Base-by-base conservation (phyloP, 2,113 vertebrate genomes). In the Ophthalmolycus amberensis region DNA sequence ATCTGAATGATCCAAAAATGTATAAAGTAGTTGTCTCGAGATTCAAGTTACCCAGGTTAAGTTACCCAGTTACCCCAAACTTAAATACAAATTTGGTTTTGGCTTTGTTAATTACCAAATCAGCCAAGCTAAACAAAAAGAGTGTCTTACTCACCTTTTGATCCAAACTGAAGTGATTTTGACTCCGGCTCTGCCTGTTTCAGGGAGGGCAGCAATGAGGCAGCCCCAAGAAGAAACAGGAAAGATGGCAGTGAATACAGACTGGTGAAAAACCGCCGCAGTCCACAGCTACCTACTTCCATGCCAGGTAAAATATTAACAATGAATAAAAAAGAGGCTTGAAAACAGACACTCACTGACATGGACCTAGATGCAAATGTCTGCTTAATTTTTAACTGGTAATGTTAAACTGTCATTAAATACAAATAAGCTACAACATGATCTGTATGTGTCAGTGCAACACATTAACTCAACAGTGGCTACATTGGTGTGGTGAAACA, bases 231-330 rank as follows among this genome's bases (percentile, higher is more conserved):
- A 85, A 91, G 90, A 81, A 92, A 80, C 79, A 94, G 96, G 83
- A 99, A 97, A 93, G 98, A 99, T 79, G 96, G 96, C 85, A 97
- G 92, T 58, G 98, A 99, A 82, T 98, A 97, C 91, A 96, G 97
- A 87, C 95, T 97, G 92, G 96, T 96, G 95, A 95, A 97, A 88
- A 97, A 92, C 90, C 96, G 97, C 75, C 96, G 97, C 91, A 97
- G 95, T 79, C 92, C 79, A 5, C 96, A 97, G 71, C 67, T 96
- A 6, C 94, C 95, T 77, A 93, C 96, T 56, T 94, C 95, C 79
- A 95, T 96, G 92, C 95, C 97, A 96, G 98, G 98, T 99, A 96
- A 71, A 64, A 59, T 32, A 58, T 60, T 10, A 59, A 5, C 9
- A 58, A 70, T 32, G 6, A 46, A 52, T 10, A 9, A 16, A 75